Conservation (phyloP, 2,113 vertebrate species). For the Cololabis saira region DNA sequence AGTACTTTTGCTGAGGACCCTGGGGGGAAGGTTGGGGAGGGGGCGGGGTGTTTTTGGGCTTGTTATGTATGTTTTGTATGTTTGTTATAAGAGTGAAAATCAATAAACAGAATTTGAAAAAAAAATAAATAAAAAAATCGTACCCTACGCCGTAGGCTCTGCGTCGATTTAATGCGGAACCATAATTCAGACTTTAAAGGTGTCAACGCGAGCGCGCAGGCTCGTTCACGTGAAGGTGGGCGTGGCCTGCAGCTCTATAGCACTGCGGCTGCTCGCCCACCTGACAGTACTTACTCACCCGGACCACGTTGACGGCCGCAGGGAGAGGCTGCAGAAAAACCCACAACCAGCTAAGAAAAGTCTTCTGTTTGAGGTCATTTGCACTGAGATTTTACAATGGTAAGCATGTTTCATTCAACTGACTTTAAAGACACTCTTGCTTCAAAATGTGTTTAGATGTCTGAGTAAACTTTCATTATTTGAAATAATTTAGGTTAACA, state of each 20-base stretch:
- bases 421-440: neutral
- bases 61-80: no score
- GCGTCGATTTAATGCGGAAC: no score
- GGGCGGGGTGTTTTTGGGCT: no score
- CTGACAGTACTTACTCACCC: conserved; percentile 59
- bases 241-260: conserved; percentile 42
- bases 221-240: conserved; percentile 43
- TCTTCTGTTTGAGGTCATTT: neutral
- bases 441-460: neutral
- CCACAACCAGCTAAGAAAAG: neutral
- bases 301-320: conserved; percentile 60
- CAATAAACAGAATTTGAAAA: no score
- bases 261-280: conserved; percentile 19
- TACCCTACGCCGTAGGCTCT: no score
- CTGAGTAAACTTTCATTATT: neutral
- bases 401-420: conserved; percentile 16
- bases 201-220: neutral
- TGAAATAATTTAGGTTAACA: neutral
- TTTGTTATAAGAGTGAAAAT: no score
- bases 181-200: no score
- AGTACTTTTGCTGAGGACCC: no score
- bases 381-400: conserved; percentile 51
- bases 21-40: no score
- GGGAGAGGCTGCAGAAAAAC: conserved; percentile 46
- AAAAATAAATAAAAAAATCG: no score